Base-by-base conservation (phyloP, 2,113 vertebrate species). In the Anhinga rufa region DNA sequence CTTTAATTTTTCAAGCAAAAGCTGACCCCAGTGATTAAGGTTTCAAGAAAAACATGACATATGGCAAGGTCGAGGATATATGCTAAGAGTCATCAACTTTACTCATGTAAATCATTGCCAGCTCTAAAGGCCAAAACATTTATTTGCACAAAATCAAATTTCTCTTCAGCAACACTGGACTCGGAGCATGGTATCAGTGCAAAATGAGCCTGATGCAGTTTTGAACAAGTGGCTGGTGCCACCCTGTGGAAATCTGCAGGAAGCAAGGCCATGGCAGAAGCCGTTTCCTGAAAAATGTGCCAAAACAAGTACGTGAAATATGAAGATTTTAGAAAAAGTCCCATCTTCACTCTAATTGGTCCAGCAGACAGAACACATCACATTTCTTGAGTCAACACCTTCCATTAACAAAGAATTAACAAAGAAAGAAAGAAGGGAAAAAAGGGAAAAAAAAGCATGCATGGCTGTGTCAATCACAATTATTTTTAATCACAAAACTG, bases 151-250 rank as follows among this genome's bases (percentile, higher is more conserved):
- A 79, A 95, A 68, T 29, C 40, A 24, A 24, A 58, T 64, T 79
- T 82, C 29, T 51, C n/a, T 48, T 46, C 48, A 52, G 21, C 2
- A 1, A 19, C 36, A 13, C 24, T 32, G 40, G 20, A 28, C 28
- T 82, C 0, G 0, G 34, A 57, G 38, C 12, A 8, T 0, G 1
- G 3, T 1, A 26, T 17, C 32, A 26, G 17, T 7, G 40, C 5
- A 29, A 71, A 46, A 29, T 0, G 48, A 85, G 57, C 8, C 54
- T n/a, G 66, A 19, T 29, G 46, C 12, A 31, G 62, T 25, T 82
- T 90, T 51, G 54, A 83, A 7, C 44, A 12, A 80, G 88, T 4
- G 24, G 22, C 49, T 96, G 82, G 58, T 96, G 96, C 95, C 95
- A 95, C 85, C 94, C 71, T 62, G 93, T 96, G 96, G 95, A 80